phyloP scores from a whole-genome alignment of 2,113 vertebrate genomes.

The Ceratotherium simum region DNA sequence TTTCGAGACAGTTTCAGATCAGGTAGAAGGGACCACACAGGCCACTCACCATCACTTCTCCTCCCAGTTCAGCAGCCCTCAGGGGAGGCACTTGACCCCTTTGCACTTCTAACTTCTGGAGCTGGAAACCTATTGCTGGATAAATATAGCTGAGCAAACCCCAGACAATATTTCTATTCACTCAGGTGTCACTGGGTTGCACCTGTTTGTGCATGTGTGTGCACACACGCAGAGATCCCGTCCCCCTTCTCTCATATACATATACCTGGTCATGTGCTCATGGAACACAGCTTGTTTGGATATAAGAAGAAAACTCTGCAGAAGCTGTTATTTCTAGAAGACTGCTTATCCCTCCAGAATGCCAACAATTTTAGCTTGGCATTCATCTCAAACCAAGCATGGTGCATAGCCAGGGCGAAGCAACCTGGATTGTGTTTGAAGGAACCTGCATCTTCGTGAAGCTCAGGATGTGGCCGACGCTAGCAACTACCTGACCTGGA shows the following conservation, averaged over 20 bases:
- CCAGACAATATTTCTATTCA: neutral
- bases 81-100: neutral
- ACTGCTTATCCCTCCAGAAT: slow-evolving; percentile 4
- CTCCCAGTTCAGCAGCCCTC: neutral
- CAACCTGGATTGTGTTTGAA: neutral
- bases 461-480: neutral
- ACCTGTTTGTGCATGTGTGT: neutral
- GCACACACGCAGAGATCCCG: fast-evolving
- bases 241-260: neutral
- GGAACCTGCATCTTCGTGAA: neutral
- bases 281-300: neutral
- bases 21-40: neutral
- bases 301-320: slow-evolving; percentile 14
- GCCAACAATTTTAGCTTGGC: neutral
- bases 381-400: neutral
- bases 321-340: slow-evolving; percentile 28
- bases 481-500: neutral
- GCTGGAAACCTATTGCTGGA: neutral
- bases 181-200: neutral
- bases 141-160: neutral
- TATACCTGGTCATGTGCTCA: neutral
- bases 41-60: neutral
- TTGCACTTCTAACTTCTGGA: neutral
- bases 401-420: neutral
- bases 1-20: neutral